A percentile compares a stretch with the other conserved stretches of the same genome.
Conservation (phyloP, 2,888 invertebrate genomes). For the Hemicrepidius hirtus region DNA sequence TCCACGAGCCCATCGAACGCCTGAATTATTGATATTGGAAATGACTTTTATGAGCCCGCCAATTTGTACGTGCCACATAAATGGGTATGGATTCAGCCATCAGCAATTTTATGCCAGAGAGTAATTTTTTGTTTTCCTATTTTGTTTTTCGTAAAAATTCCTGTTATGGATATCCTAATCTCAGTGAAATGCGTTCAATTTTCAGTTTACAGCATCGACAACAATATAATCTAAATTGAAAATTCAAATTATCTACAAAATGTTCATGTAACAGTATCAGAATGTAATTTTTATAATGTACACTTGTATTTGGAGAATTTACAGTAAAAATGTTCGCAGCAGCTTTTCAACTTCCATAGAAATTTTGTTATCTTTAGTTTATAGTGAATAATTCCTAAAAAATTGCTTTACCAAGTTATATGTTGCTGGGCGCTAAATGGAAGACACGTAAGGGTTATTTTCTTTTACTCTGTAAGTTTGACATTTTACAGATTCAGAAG, state of each 20-base stretch:
- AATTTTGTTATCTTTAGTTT: too few species aligned
- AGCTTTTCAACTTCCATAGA: too few species aligned
- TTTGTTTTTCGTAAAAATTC: conserved; percentile 7
- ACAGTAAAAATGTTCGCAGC: too few species aligned
- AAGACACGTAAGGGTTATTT: too few species aligned
- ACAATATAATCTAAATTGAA: background rate
- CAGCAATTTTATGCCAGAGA: conserved; percentile 32
- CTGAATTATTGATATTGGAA: conserved; percentile 52
- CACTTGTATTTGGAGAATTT: too few species aligned
- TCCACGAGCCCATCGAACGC: conserved; percentile 28
- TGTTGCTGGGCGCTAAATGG: too few species aligned
- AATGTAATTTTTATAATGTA: too few species aligned
- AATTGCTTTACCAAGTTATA: too few species aligned
- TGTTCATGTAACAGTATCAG: too few species aligned
- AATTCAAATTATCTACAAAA: background rate
- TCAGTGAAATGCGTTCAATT: background rate
- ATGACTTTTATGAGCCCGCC: conserved; percentile 49
- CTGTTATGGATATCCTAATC: conserved; percentile 5
- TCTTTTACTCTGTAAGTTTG: too few species aligned
- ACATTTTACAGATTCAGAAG: too few species aligned
- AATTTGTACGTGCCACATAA: conserved; percentile 46
- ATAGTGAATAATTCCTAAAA: too few species aligned
- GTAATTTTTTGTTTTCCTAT: conserved; percentile 13
- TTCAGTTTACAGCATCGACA: background rate
- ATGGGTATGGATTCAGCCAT: conserved; percentile 39